These are phyloP conservation scores for Nycteola revayana DNA, from an alignment of 2,888 invertebrate species.

Conservation along the genomic window DNA sequence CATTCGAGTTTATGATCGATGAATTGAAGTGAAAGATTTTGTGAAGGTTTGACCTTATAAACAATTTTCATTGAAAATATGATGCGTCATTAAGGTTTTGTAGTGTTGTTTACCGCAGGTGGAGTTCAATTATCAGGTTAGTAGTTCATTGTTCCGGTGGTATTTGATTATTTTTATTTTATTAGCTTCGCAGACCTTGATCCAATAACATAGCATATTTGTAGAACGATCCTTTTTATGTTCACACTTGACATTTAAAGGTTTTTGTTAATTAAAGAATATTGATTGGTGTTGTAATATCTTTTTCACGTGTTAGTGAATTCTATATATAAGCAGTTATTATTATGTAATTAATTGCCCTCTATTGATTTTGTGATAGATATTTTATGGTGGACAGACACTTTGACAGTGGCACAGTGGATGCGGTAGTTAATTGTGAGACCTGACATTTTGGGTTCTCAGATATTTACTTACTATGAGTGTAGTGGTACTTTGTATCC, in stretches of 20 bases:
- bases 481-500: too few species aligned
- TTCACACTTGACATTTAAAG: slow-evolving; percentile 24
- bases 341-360: too few species aligned
- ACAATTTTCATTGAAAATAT: slow-evolving; percentile 10
- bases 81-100: slow-evolving; percentile 3
- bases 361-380: too few species aligned
- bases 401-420: too few species aligned
- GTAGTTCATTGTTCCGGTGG: slow-evolving; percentile 41
- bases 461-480: too few species aligned
- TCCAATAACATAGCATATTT: slow-evolving; percentile 35
- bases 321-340: too few species aligned
- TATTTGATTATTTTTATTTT: slow-evolving; percentile 41
- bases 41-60: slow-evolving; percentile 10
- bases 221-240: slow-evolving; percentile 13
- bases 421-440: too few species aligned
- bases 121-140: slow-evolving; percentile 23
- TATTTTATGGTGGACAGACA: too few species aligned
- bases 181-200: slow-evolving; percentile 37
- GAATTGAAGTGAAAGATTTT: slow-evolving; percentile 22
- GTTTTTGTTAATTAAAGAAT: slow-evolving; percentile 28
- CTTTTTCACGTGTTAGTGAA: too few species aligned
- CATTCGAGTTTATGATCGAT: slow-evolving; percentile 27
- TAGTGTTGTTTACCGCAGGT: slow-evolving; percentile 22
- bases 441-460: too few species aligned
- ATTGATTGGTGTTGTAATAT: slow-evolving; percentile 17